phyloP scores from a whole-genome alignment of 2,113 vertebrate species.

The Hemiscyllium ocellatum region DNA sequence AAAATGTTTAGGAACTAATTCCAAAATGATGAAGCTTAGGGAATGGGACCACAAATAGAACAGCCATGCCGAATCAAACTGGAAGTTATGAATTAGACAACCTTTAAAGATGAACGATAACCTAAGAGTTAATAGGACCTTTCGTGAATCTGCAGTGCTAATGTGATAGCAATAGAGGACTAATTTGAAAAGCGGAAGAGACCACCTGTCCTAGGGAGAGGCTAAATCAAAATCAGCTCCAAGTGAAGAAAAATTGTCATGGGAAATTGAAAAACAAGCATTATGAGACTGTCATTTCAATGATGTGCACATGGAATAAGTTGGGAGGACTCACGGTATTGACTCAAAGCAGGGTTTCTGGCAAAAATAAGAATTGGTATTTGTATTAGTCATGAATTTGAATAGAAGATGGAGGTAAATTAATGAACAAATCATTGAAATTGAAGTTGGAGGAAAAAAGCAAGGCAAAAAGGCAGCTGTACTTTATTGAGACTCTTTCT shows the following conservation, averaged over 20 bases:
- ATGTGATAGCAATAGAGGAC: not conserved
- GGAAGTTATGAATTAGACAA: not conserved
- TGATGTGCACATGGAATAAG: not conserved
- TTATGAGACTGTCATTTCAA: not conserved
- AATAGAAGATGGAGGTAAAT: not conserved
- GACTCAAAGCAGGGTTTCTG: not conserved
- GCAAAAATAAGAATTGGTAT: not conserved
- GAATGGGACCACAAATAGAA: not conserved
- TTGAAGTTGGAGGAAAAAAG: constrained; percentile 15
- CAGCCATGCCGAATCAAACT: not conserved
- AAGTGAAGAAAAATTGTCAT: not conserved
- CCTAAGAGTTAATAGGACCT: not conserved
- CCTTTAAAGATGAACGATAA: not conserved
- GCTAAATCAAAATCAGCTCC: not conserved
- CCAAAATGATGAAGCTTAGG: not conserved
- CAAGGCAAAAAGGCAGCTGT: constrained; percentile 28
- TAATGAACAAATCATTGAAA: constrained; percentile 19
- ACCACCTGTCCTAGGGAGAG: not conserved
- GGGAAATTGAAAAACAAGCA: not conserved
- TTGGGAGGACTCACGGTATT: not conserved
- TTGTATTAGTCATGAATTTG: not conserved
- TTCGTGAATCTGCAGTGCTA: not conserved
- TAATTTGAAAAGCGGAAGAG: not conserved
- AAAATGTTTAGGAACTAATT: not conserved
- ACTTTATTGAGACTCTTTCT: not conserved